Evolutionary conservation across 2,888 invertebrate species (phyloP).

Genomic region (Neoscelio sp.): DNA sequence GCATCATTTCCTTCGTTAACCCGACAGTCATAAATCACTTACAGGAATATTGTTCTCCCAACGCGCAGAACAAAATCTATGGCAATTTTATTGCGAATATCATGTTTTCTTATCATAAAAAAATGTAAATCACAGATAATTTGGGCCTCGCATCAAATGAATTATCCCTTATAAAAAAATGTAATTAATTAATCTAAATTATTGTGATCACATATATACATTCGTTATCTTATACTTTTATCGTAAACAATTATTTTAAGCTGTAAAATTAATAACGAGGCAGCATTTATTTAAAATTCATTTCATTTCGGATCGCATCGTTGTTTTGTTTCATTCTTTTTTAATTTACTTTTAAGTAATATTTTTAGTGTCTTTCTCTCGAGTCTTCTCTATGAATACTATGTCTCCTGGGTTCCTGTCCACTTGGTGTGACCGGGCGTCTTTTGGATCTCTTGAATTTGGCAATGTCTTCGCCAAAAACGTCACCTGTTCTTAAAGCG

Average conservation of each 20-base stretch:
- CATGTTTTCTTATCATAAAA: slow-evolving; percentile 8
- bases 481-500: slow-evolving; percentile 96
- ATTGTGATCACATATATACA: slow-evolving; percentile 11
- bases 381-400: slow-evolving; percentile 88
- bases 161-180: too few relatives aligned
- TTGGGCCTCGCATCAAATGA: too few relatives aligned
- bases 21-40: slow-evolving; percentile 32
- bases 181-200: not conserved
- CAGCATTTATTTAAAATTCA: slow-evolving; percentile 39
- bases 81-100: slow-evolving; percentile 26
- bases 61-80: too few relatives aligned
- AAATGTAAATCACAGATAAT: slow-evolving; percentile 14
- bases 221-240: too few relatives aligned
- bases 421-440: slow-evolving; percentile 85
- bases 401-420: slow-evolving; percentile 86
- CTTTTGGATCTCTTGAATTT: slow-evolving; percentile 93
- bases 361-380: slow-evolving; percentile 84
- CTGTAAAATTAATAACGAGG: not conserved
- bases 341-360: not conserved
- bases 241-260: not conserved
- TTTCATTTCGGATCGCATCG: slow-evolving; percentile 47
- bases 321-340: slow-evolving; percentile 20
- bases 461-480: slow-evolving; percentile 97
- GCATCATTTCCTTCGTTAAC: slow-evolving; percentile 49
- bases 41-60: not conserved